Percentiles rank a stretch among this genome's conserved stretches.
phyloP scores from a whole-genome alignment of 2,113 vertebrate genomes.

The Leucoraja erinaceus region DNA sequence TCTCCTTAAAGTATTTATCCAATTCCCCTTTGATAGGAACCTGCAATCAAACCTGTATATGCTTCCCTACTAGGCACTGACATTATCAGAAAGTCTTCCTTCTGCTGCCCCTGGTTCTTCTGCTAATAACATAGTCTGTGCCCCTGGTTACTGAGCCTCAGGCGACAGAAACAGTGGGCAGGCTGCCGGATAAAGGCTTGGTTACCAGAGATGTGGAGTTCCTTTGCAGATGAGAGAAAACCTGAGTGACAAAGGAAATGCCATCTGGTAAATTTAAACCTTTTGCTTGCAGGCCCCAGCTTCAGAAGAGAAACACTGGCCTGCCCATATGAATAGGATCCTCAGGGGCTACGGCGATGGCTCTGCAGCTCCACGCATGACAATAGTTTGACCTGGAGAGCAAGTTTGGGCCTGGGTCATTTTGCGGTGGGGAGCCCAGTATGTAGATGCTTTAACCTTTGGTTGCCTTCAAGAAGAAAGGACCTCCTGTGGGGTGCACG shows the following conservation, averaged over 20 bases:
- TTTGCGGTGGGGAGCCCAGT: constrained; percentile 6
- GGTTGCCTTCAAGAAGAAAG: constrained; percentile 8
- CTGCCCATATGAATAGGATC: constrained; percentile 27
- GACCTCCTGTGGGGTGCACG: neutral
- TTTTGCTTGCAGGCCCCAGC: neutral
- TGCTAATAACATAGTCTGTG: neutral
- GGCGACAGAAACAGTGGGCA: neutral
- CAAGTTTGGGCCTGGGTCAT: neutral
- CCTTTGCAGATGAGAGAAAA: too few relatives aligned
- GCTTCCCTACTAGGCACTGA: neutral
- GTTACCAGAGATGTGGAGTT: too few relatives aligned
- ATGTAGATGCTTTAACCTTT: neutral
- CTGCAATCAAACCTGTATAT: neutral
- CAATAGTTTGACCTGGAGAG: neutral
- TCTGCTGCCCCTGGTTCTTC: neutral
- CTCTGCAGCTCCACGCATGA: neutral
- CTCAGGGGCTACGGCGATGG: neutral
- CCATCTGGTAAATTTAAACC: neutral
- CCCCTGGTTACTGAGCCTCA: neutral
- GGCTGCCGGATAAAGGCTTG: neutral
- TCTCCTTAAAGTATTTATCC: too few relatives aligned
- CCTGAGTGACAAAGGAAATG: neutral
- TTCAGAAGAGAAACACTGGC: neutral
- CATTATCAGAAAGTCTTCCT: neutral
- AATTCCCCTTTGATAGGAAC: neutral